A percentile compares a stretch with the other conserved stretches of the same genome.
Conservation (phyloP, 2,797 vertebrate species). For the Myripristis murdjan region DNA sequence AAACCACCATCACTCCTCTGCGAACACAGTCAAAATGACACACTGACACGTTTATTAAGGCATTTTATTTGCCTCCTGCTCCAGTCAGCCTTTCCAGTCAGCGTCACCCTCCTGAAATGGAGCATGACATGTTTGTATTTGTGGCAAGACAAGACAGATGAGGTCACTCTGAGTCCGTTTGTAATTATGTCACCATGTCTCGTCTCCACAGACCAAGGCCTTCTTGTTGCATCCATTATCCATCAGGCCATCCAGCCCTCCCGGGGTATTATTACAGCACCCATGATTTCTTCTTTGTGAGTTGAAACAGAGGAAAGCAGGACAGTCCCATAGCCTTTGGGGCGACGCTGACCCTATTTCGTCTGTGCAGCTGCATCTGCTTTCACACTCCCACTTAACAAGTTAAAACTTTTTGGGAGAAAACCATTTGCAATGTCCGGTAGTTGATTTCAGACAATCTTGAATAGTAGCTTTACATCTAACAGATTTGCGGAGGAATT, state of each 20-base stretch:
- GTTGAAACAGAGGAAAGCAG: neutral
- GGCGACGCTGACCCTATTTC: neutral
- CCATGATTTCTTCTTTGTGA: neutral
- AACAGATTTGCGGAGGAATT: conserved; percentile 17
- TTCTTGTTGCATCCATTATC: neutral
- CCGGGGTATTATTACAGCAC: conserved; percentile 10
- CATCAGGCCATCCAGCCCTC: neutral
- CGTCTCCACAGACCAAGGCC: neutral
- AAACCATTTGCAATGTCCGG: neutral
- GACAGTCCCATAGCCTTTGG: neutral
- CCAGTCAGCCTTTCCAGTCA: neutral
- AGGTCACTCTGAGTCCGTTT: neutral
- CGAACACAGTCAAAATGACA: neutral
- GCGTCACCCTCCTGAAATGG: neutral
- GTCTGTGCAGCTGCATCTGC: neutral
- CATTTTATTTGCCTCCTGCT: neutral
- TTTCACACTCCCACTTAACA: neutral
- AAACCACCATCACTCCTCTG: neutral
- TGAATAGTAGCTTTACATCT: conserved; percentile 3
- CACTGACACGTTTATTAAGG: neutral
- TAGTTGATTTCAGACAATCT: neutral
- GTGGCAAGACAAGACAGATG: neutral
- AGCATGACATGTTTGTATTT: neutral
- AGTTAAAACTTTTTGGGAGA: neutral
- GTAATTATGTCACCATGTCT: conserved; percentile 9